Evolutionary conservation across 2,797 vertebrate genomes (phyloP).

Genomic region (Mycteria americana): DNA sequence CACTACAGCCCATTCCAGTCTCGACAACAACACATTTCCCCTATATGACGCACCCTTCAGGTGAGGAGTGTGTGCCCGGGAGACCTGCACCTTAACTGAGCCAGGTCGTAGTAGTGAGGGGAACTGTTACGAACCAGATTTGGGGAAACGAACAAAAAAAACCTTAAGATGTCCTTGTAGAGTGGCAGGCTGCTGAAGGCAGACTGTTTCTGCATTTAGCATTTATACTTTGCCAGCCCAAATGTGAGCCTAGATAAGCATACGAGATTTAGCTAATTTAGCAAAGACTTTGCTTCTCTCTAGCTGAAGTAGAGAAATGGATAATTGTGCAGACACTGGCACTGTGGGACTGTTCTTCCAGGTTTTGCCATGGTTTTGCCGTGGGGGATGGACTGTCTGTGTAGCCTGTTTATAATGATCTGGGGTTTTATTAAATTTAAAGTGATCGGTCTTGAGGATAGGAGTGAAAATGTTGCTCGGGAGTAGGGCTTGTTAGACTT

Average conservation of each 20-base stretch:
- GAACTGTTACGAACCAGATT: background rate
- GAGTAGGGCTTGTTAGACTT: slow-evolving; percentile 4
- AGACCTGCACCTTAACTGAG: slow-evolving; percentile 68
- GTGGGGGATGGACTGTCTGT: slow-evolving; percentile 54
- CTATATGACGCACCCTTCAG: slow-evolving; percentile 97
- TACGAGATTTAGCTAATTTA: background rate
- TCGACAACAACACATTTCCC: slow-evolving; percentile 98
- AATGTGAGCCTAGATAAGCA: background rate
- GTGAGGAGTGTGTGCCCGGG: slow-evolving; percentile 83
- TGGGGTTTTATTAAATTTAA: background rate
- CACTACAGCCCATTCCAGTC: slow-evolving; percentile 96
- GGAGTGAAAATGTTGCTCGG: background rate
- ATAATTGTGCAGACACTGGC: background rate
- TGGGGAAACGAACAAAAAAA: background rate
- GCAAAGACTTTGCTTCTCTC: slow-evolving; percentile 34
- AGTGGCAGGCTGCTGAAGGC: background rate
- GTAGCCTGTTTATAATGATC: background rate
- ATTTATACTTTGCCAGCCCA: background rate
- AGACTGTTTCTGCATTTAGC: background rate
- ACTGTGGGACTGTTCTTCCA: slow-evolving; percentile 52
- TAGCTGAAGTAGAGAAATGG: background rate
- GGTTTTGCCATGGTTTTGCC: slow-evolving; percentile 20
- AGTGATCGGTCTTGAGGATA: background rate
- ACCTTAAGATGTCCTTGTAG: slow-evolving; percentile 40
- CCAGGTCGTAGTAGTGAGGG: slow-evolving; percentile 5